Percentiles rank a stretch among this genome's conserved stretches.
phyloP scores from a whole-genome alignment of 2,888 invertebrate species.

The Glaucopsyche alexis region DNA sequence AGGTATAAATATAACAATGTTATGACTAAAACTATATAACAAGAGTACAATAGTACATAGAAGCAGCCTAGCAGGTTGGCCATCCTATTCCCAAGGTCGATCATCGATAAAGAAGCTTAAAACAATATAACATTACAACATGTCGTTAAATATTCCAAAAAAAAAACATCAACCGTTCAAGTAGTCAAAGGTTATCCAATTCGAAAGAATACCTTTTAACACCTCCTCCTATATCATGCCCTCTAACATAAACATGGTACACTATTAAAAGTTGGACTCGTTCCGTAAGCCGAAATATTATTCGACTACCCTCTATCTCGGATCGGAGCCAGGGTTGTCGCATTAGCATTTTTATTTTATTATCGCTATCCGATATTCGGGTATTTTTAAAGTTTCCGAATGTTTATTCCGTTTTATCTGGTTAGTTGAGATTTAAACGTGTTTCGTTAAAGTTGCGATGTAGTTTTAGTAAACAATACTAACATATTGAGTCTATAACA shows the following conservation, averaged over 20 bases:
- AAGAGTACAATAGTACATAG: too few species aligned
- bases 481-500: background rate
- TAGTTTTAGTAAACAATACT: background rate
- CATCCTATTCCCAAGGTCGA: too few species aligned
- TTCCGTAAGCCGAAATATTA: constrained; percentile 79
- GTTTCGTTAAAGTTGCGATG: background rate
- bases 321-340: constrained; percentile 62
- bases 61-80: too few species aligned
- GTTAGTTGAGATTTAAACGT: constrained; percentile 46
- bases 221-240: constrained; percentile 49
- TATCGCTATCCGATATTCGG: constrained; percentile 46
- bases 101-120: too few species aligned
- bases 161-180: background rate
- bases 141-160: background rate
- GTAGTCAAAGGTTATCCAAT: constrained; percentile 17
- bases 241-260: constrained; percentile 77
- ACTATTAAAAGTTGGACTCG: constrained; percentile 80
- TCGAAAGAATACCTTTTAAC: constrained; percentile 42
- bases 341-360: constrained; percentile 71
- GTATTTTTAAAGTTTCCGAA: constrained; percentile 44
- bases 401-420: constrained; percentile 45
- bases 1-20: too few species aligned
- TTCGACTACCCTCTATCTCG: constrained; percentile 73
- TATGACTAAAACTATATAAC: too few species aligned
- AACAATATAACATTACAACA: too few species aligned